phyloP scores from a whole-genome alignment of 2,797 vertebrate genomes.

The Chrysocyon brachyurus region DNA sequence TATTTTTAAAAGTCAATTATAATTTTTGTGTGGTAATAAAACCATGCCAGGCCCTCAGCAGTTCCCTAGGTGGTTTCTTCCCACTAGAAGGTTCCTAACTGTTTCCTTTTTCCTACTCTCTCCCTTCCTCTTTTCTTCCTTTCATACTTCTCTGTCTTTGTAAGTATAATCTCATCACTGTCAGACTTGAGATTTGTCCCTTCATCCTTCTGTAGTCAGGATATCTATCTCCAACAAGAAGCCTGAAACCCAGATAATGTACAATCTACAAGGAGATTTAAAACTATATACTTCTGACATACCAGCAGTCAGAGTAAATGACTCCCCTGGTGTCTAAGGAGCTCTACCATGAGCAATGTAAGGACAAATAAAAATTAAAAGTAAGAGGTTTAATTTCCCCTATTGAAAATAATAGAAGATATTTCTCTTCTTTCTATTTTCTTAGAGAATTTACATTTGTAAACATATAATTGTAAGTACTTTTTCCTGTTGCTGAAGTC shows the following conservation, averaged over 20 bases:
- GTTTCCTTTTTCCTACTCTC: background rate
- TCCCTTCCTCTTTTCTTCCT: no score
- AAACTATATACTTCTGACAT: background rate
- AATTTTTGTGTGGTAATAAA: constrained; percentile 17
- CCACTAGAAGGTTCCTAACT: background rate
- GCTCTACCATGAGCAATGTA: background rate
- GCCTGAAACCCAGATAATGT: background rate
- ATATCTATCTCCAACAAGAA: background rate
- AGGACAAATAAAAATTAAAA: background rate
- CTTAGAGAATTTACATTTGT: background rate
- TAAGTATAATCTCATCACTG: background rate
- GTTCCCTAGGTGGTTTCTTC: background rate
- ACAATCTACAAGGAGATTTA: background rate
- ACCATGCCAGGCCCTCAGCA: background rate
- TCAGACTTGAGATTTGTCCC: background rate
- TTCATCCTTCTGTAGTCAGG: background rate
- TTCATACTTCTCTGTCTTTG: background rate
- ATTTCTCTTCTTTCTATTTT: background rate
- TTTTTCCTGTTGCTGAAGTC: background rate
- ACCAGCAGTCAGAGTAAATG: background rate
- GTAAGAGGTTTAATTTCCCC: background rate
- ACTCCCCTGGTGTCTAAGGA: background rate
- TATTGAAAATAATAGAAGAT: background rate
- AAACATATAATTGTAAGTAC: background rate
- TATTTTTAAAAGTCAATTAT: constrained; percentile 11